Conservation (phyloP, 2,113 vertebrate genomes). For the Ptyas mucosa region DNA sequence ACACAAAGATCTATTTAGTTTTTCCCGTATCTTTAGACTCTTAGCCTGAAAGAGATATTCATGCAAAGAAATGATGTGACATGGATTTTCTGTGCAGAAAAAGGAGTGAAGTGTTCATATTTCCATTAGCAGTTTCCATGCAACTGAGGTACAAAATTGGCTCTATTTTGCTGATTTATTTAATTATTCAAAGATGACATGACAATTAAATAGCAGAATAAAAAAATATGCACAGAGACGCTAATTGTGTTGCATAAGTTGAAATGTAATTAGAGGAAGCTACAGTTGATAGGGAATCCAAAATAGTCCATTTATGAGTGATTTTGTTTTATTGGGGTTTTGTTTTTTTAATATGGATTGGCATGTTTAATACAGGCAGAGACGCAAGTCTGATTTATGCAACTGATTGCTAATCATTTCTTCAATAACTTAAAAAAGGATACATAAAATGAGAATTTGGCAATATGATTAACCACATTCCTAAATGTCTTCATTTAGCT, state of each 20-base stretch:
- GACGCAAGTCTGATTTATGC: neutral
- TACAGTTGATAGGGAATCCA: neutral
- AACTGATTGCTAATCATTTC: neutral
- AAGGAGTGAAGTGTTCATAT: neutral
- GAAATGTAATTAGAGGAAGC: neutral
- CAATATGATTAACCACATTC: neutral
- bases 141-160: neutral
- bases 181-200: neutral
- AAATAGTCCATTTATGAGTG: neutral
- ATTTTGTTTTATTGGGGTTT: neutral
- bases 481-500: neutral
- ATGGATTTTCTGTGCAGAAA: neutral
- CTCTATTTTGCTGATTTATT: neutral
- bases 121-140: neutral
- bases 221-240: neutral
- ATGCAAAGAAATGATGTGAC: neutral
- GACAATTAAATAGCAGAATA: neutral
- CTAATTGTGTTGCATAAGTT: neutral
- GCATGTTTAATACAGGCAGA: neutral
- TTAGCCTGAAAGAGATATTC: slow-evolving; percentile 35
- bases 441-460: neutral
- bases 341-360: neutral
- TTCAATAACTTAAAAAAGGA: neutral
- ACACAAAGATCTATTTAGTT: slow-evolving; percentile 44
- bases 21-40: slow-evolving; percentile 28